Evolutionary conservation across 2,888 invertebrate genomes (phyloP).

Genomic region (Acanthosepion pharaonis): DNA sequence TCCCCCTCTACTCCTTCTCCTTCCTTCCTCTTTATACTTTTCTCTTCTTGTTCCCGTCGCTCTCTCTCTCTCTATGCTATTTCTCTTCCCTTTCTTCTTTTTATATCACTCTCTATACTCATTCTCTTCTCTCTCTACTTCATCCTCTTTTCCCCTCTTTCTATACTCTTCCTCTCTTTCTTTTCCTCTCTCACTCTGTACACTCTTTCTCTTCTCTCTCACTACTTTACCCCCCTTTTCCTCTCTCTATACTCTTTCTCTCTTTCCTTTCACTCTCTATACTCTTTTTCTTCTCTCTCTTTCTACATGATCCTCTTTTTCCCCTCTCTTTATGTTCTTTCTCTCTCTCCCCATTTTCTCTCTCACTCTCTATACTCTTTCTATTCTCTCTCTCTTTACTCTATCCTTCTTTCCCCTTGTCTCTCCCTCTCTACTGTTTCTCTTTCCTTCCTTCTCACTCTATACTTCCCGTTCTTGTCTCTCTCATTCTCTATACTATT

Average conservation of each 20-base stretch:
- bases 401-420: neutral
- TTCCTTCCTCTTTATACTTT: neutral
- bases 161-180: neutral
- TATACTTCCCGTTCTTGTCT: neutral
- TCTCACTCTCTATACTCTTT: neutral
- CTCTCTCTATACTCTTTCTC: neutral
- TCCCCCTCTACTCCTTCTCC: too few relatives aligned
- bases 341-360: neutral
- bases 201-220: too few relatives aligned
- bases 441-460: too few relatives aligned
- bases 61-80: neutral
- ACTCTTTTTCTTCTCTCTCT: neutral
- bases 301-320: too few relatives aligned
- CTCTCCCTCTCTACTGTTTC: too few relatives aligned
- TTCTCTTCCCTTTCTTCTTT: neutral
- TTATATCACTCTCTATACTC: neutral
- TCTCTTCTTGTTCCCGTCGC: neutral
- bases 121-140: neutral
- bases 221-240: neutral
- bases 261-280: neutral
- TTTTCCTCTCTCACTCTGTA: neutral
- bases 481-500: too few relatives aligned
- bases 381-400: neutral
- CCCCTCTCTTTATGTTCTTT: neutral
- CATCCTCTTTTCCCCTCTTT: neutral